These are phyloP conservation scores for Drosophila sulfurigaster DNA, from an alignment of 1,140 invertebrate species.

Conservation along the genomic window DNA sequence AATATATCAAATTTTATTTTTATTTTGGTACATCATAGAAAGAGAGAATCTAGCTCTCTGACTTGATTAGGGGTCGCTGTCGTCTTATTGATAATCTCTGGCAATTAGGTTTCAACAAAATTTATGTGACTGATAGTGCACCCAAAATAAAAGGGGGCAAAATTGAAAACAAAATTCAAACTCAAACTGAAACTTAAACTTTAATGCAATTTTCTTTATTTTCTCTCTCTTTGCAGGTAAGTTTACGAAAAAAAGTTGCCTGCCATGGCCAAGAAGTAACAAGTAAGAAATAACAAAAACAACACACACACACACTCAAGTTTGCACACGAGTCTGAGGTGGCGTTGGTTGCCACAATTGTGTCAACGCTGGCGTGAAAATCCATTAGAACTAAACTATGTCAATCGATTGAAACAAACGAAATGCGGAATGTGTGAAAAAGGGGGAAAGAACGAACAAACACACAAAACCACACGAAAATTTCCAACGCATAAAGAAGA, in stretches of 20 bases:
- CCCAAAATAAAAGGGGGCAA: background rate
- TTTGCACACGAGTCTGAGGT: conserved; percentile 26
- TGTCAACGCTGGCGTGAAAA: conserved; percentile 78
- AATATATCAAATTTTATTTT: conserved; percentile 70
- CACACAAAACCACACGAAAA: conserved; percentile 15
- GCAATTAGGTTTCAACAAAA: conserved; percentile 52
- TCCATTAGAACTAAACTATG: conserved; percentile 81
- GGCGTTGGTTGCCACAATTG: conserved; percentile 55
- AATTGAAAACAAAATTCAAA: conserved; percentile 22
- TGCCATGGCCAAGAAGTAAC: background rate
- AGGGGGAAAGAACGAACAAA: conserved; percentile 16
- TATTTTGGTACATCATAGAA: conserved; percentile 42
- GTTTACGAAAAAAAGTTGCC: conserved; percentile 54
- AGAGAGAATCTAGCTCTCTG: background rate
- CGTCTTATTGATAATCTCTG: conserved; percentile 50
- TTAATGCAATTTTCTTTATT: conserved; percentile 69
- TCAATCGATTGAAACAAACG: conserved; percentile 77
- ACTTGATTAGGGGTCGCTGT: conserved; percentile 25
- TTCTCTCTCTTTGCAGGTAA: conserved; percentile 60
- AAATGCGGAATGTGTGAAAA: conserved; percentile 53
- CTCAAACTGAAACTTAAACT: conserved; percentile 50
- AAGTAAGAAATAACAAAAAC: conserved; percentile 26
- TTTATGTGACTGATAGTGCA: conserved; percentile 45
- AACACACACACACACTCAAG: conserved; percentile 34
- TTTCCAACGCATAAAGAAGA: conserved; percentile 38